phyloP scores from a whole-genome alignment of 2,113 vertebrate genomes.

The Siniperca knerii region DNA sequence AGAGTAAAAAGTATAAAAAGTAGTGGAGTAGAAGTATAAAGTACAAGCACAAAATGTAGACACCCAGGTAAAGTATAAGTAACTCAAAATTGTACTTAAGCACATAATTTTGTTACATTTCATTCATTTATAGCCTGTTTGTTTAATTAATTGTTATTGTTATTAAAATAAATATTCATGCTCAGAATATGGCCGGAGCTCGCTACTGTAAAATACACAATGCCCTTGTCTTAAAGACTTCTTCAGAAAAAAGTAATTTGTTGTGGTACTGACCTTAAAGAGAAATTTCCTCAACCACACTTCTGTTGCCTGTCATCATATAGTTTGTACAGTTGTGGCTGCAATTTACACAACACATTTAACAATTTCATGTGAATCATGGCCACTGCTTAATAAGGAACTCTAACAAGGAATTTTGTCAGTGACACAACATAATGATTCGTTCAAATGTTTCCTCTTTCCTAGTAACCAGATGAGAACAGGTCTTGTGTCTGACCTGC shows the following conservation, averaged over 20 bases:
- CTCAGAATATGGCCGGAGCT: background rate
- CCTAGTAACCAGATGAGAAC: constrained; percentile 21
- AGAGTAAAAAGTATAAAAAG: background rate
- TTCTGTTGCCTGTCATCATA: constrained; percentile 21
- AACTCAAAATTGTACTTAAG: too few species aligned
- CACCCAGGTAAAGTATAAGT: background rate
- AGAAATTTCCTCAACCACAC: background rate
- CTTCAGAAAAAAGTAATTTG: background rate
- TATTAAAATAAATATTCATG: background rate
- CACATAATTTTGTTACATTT: too few species aligned
- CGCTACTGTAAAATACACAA: background rate
- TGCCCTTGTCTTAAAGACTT: background rate
- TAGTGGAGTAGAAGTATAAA: background rate
- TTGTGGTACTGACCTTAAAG: background rate
- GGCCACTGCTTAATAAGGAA: background rate
- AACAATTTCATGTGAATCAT: constrained; percentile 20
- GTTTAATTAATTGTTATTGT: background rate
- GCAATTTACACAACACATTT: background rate
- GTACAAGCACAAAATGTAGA: background rate
- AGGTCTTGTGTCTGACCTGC: background rate
- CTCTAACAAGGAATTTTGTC: constrained; percentile 44
- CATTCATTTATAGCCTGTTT: too few species aligned
- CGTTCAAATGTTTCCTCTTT: constrained; percentile 67
- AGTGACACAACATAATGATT: constrained; percentile 29
- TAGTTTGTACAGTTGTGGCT: background rate